Percentiles rank a stretch among this genome's conserved stretches.
Evolutionary conservation across 2,113 vertebrate genomes (phyloP).

Genomic region (Perognathus longimembris): DNA sequence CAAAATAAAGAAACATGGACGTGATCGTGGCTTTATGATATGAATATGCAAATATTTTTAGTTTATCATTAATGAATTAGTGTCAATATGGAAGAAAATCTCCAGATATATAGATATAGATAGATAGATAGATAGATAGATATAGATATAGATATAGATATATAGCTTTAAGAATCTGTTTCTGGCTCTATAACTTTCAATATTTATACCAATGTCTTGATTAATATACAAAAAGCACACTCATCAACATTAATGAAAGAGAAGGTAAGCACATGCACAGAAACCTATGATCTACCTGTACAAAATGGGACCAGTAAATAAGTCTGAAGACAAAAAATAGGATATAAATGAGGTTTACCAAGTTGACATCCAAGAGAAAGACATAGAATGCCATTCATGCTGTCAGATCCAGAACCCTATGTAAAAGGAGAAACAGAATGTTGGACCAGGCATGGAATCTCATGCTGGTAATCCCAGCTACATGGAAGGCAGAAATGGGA

Average conservation of each 20-base stretch:
- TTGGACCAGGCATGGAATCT: not conserved
- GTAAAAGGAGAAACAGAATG: not conserved
- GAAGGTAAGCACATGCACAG: too few species aligned
- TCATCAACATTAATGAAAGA: constrained; percentile 36
- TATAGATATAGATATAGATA: too few species aligned
- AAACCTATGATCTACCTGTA: too few species aligned
- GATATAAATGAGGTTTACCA: constrained; percentile 21
- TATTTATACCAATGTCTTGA: constrained; percentile 33
- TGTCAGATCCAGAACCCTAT: not conserved
- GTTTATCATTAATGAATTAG: constrained; percentile 58
- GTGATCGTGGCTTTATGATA: constrained; percentile 48
- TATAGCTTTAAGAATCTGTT: not conserved
- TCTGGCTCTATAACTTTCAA: not conserved
- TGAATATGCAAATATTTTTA: constrained; percentile 66
- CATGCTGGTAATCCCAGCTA: too few species aligned
- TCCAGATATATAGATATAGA: not conserved
- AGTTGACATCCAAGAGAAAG: constrained; percentile 51
- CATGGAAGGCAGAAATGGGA: too few species aligned
- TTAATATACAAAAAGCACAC: constrained; percentile 45
- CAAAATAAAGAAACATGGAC: constrained; percentile 65
- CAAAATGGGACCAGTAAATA: not conserved
- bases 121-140: too few species aligned
- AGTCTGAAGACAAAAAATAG: not conserved
- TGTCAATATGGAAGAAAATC: not conserved
- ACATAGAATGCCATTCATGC: not conserved